Conservation (phyloP, 2,888 invertebrate genomes). For the Agrotis puta region DNA sequence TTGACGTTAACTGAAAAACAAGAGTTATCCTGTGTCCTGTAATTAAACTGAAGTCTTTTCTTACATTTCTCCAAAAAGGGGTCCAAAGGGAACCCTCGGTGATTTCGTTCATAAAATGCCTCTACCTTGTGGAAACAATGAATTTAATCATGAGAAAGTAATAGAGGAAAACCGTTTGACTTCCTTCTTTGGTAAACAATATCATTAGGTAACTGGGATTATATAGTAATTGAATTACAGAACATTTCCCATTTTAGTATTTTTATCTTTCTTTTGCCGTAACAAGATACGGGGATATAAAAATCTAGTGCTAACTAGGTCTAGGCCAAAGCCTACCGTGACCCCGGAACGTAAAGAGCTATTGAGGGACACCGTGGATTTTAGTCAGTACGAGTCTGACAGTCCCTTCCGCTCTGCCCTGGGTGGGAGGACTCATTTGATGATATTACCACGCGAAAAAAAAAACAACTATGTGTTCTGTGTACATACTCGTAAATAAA, state of each 20-base stretch:
- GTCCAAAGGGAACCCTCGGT: constrained; percentile 25
- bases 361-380: too few species aligned
- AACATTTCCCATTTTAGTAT: not conserved
- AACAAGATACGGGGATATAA: too few species aligned
- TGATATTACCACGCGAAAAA: too few species aligned
- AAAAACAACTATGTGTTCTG: too few species aligned
- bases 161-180: constrained; percentile 30
- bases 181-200: constrained; percentile 20
- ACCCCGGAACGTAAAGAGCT: too few species aligned
- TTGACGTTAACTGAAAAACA: not conserved
- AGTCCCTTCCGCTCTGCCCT: too few species aligned
- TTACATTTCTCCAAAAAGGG: constrained; percentile 17
- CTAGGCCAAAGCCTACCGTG: too few species aligned
- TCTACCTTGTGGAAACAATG: constrained; percentile 34
- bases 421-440: too few species aligned
- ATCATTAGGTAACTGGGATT: constrained; percentile 9
- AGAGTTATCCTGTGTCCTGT: not conserved
- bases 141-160: constrained; percentile 45
- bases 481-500: too few species aligned
- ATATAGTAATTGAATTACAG: not conserved
- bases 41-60: constrained; percentile 26
- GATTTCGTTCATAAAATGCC: constrained; percentile 13
- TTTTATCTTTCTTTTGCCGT: too few species aligned
- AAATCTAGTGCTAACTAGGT: too few species aligned
- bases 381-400: too few species aligned